Base-by-base conservation (phyloP, 2,113 vertebrate genomes). In the Vimba vimba region DNA sequence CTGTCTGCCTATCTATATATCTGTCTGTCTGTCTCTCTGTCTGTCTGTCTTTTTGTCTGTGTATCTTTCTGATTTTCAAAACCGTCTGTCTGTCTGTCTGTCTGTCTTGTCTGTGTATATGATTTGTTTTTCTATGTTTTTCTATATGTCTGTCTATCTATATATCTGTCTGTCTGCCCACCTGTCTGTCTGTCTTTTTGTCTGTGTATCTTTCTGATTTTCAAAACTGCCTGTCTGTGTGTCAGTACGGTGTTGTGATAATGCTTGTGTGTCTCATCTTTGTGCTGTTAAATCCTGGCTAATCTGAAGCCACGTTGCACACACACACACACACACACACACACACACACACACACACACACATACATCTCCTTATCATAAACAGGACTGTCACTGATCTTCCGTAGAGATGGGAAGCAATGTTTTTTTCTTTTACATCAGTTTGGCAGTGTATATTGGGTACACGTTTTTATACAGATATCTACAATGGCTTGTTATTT, bases 301-400 rank as follows among this genome's bases (percentile, higher is more conserved):
- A 75, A 87, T 79, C 73, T 71, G 83, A 75, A 3, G 68, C 86
- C 81, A 86, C 69, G 81, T 87, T 62, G 43, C 45, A 33, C 62
- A 30, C 62, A 25, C 79, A 64, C 36, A 36, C 30, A 33, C 45
- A 33, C 62, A 30, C 62, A 25, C 79, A 64, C 79, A 64, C 36
- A 6, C 77, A 64, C 27, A 39, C 68, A 83, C 30, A 33, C 45
- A 33, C 62, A 30, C 62, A 25, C 79, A 64, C 79, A 64, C 36
- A 6, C 77, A 64, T 39, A 39, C 68, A 83, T 74, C 57, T 43
- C 15, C 6, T 68, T 71, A 30, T 82, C 69, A 74, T 60, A 55
- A 47, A 71, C 71, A n/a, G 50, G n/a, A 73, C 73, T 62, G 7
- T 36, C 43, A 59, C 78, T 66, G 45, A 47, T 68, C 52, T 45